Conservation (phyloP, 2,888 invertebrate genomes). For the Apoda limacodes region DNA sequence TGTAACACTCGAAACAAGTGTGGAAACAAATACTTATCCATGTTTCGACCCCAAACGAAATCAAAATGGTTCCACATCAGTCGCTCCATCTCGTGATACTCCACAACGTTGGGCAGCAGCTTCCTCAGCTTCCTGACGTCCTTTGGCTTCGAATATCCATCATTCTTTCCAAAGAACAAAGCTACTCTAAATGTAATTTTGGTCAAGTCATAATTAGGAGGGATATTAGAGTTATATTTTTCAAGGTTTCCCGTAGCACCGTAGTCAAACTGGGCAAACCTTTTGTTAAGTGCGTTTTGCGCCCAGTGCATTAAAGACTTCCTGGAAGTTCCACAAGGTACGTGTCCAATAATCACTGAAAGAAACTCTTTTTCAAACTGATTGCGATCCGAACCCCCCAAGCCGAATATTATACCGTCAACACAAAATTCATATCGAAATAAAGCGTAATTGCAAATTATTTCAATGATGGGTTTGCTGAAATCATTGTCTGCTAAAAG, state of each 20-base stretch:
- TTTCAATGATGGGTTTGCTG: slow-evolving; percentile 39
- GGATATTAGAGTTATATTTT: slow-evolving; percentile 41
- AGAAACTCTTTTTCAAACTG: too few species aligned
- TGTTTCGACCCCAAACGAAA: too few species aligned
- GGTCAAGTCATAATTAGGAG: slow-evolving; percentile 48
- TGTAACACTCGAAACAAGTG: too few species aligned
- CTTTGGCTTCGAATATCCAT: slow-evolving; percentile 73
- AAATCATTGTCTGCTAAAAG: slow-evolving; percentile 40
- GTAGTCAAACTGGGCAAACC: slow-evolving; percentile 50
- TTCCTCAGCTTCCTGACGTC: slow-evolving; percentile 68
- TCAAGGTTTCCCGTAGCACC: slow-evolving; percentile 40
- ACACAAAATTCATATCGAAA: too few species aligned
- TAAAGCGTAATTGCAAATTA: too few species aligned
- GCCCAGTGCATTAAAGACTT: slow-evolving; percentile 67
- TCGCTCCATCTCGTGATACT: too few species aligned
- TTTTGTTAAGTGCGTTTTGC: slow-evolving; percentile 48
- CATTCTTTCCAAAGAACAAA: slow-evolving; percentile 63
- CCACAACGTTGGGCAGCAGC: too few species aligned
- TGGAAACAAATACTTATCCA: too few species aligned
- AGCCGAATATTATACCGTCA: too few species aligned
- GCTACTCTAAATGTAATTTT: slow-evolving; percentile 47
- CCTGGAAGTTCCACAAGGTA: slow-evolving; percentile 69
- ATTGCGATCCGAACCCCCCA: too few species aligned
- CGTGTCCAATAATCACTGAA: too few species aligned
- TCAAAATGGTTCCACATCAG: too few species aligned